These are phyloP conservation scores for Nylanderia fulva DNA, from an alignment of 1,140 invertebrate genomes.

Conservation along the genomic window DNA sequence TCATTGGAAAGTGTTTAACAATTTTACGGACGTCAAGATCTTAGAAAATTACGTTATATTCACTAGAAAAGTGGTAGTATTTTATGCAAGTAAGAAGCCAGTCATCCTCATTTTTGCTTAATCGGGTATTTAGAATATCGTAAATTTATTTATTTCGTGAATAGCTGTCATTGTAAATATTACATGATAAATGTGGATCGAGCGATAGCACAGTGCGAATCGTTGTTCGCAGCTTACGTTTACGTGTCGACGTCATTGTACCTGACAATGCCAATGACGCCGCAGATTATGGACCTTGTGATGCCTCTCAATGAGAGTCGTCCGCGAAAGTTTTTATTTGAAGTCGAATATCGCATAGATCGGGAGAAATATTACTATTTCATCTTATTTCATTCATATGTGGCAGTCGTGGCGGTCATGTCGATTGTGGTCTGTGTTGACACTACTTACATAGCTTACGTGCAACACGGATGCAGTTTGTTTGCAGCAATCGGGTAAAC, in stretches of 20 bases:
- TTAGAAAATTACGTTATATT: not conserved
- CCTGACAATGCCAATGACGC: not conserved
- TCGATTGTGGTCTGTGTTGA: not conserved
- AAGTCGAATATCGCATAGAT: constrained; percentile 1
- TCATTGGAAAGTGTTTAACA: constrained; percentile 8
- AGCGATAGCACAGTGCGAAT: no score
- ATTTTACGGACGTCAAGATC: not conserved
- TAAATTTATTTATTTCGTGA: not conserved
- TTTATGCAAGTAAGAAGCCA: constrained; percentile 18
- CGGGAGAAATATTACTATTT: constrained; percentile 21
- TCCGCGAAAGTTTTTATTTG: not conserved
- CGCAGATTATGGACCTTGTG: constrained; percentile 4
- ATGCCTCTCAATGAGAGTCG: constrained; percentile 17
- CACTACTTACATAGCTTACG: constrained; percentile 7
- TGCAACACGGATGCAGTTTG: constrained; percentile 21
- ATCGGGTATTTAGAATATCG: not conserved
- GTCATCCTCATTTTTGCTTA: not conserved
- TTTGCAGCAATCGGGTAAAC: constrained; percentile 19
- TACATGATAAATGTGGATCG: not conserved
- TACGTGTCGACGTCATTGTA: not conserved
- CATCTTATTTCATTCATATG: constrained; percentile 4
- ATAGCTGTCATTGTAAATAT: not conserved
- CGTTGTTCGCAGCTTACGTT: constrained; percentile 25
- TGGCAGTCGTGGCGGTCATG: not conserved
- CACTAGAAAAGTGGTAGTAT: constrained; percentile 16